Percentiles rank a stretch among this genome's conserved stretches.
Evolutionary conservation across 2,797 vertebrate species (phyloP).

Genomic region (Gephyroberyx darwinii): DNA sequence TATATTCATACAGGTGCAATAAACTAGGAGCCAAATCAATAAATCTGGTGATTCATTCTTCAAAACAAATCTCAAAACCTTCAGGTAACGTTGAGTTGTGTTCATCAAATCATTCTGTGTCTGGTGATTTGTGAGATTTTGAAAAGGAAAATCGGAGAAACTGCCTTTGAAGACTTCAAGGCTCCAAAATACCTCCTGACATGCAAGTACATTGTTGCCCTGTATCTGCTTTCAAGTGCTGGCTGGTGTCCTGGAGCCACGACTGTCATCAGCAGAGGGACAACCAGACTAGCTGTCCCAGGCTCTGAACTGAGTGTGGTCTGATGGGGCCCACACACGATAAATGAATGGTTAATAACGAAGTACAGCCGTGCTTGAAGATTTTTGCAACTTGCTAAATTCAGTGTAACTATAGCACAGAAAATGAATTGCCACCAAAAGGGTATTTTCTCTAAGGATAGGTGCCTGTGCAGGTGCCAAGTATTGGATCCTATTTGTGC

Average conservation of each 20-base stretch:
- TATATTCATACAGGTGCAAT: not conserved
- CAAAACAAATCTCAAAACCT: constrained; percentile 18
- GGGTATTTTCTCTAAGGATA: too few species aligned
- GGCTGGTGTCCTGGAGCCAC: constrained; percentile 53
- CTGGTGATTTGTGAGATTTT: constrained; percentile 46
- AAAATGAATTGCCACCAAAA: not conserved
- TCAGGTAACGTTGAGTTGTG: constrained; percentile 20
- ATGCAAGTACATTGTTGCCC: constrained; percentile 40
- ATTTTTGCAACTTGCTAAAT: too few species aligned
- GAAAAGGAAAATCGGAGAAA: constrained; percentile 1
- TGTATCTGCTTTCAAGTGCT: constrained; percentile 65
- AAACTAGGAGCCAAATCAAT: not conserved
- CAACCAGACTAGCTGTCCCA: constrained; percentile 14
- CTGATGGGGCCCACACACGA: constrained; percentile 15
- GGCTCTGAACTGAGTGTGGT: constrained; percentile 14
- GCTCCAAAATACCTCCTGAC: constrained; percentile 61
- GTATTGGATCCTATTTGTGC: not conserved
- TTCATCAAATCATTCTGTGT: constrained; percentile 32
- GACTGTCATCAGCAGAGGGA: constrained; percentile 49
- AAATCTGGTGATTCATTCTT: not conserved
- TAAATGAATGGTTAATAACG: constrained; percentile 1
- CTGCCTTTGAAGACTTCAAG: constrained; percentile 52
- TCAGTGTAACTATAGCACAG: not conserved
- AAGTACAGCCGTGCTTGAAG: not conserved
- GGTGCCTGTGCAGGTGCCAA: too few species aligned